These are phyloP conservation scores for Augochlorella aurata DNA, from an alignment of 2,888 invertebrate genomes.

Conservation along the genomic window DNA sequence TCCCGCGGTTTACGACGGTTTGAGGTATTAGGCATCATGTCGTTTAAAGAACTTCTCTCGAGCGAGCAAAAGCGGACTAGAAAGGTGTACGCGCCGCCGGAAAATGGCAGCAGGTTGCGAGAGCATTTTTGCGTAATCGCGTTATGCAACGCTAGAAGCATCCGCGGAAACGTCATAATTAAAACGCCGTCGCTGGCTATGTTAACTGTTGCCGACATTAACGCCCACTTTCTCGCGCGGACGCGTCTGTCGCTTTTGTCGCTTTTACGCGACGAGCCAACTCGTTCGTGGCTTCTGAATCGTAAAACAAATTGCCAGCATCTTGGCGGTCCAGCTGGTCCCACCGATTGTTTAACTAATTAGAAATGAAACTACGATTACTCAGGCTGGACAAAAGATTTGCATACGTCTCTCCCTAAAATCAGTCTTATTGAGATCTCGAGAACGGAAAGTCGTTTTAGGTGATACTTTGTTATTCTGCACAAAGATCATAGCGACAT, in stretches of 20 bases:
- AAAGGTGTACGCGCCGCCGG: neutral
- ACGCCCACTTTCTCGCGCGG: slow-evolving; percentile 4
- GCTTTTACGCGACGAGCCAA: neutral
- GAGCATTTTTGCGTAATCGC: slow-evolving; percentile 24
- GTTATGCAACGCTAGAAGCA: slow-evolving; percentile 24
- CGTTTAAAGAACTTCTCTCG: neutral
- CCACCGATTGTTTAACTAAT: neutral
- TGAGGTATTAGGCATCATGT: neutral
- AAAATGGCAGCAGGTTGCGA: neutral
- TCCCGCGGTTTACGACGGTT: neutral
- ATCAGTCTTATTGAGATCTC: too few species aligned
- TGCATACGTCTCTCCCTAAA: too few species aligned
- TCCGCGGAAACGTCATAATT: slow-evolving; percentile 19
- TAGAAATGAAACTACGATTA: too few species aligned
- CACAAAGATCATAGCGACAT: too few species aligned
- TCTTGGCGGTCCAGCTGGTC: neutral
- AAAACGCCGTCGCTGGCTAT: slow-evolving; percentile 17
- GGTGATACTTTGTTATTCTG: too few species aligned
- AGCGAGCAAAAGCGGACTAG: neutral
- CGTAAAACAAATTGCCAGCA: neutral
- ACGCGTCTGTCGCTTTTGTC: neutral
- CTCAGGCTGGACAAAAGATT: too few species aligned
- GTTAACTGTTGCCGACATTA: slow-evolving; percentile 12
- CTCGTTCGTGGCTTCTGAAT: neutral
- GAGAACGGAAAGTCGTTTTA: too few species aligned